Base-by-base conservation (phyloP, 1,140 invertebrate species). In the Littorina saxatilis region DNA sequence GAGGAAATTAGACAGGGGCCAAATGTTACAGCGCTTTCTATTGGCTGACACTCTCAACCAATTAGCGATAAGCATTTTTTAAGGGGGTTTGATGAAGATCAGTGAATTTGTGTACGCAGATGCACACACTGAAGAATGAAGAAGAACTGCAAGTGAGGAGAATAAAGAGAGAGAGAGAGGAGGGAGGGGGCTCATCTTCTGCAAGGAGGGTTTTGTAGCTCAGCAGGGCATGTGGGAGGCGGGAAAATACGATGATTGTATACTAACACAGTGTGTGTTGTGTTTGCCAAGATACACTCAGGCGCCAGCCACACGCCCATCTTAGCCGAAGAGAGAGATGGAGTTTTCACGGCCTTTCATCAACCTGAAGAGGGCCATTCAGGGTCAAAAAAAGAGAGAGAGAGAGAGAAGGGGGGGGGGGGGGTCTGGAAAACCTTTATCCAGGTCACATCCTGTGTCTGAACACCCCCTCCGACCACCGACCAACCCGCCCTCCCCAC, bases 231-330 rank as follows among this genome's bases (percentile, higher is more conserved):
- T 39, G 40, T 43, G 70, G 70, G 35, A 73, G 70, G 29, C 29
- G 70, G 20, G 43, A 73, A 73, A 73, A 40, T 73, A 39, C 70
- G 70, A 73, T 73, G 70, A 73, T 73, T 73, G 70, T 73, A 73
- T 73, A 73, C 70, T 73, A 73, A 73, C 70, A 73, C 70, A 27
- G 70, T 43, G 70, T 73, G 70, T 73, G 70, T 43, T 73, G 70
- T 73, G 70, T 73, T 73, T 73, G 70, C 13, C n/a, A 73, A 43
- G 70, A 17, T 43, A 73, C 70, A 73, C 70, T 43, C n/a, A 17
- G 43, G 43, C 43, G 43, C 43, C 43, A 47, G 7, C 43, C 66
- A 9, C n/a, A 52, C 23, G 50, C 35, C 39, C n/a, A 27, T 15
- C 37, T 23, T 37, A 52, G 50, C 23, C 50, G 50, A 23, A 47